Percentiles rank a stretch among this genome's conserved stretches.
phyloP scores from a whole-genome alignment of 2,888 invertebrate species.

The Melipona beecheii region DNA sequence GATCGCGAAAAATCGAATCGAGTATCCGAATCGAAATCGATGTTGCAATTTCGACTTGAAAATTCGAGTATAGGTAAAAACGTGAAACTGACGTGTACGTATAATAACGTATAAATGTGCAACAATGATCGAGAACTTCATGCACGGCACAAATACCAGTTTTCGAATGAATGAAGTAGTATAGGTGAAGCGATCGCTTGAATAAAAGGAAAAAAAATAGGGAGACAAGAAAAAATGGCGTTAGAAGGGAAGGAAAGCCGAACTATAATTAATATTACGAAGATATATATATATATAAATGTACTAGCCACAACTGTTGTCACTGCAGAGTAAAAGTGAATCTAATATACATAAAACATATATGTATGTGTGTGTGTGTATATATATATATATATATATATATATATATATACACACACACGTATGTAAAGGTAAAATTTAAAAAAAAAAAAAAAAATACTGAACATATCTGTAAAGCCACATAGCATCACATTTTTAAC shows the following conservation, averaged over 20 bases:
- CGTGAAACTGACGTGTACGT: not conserved
- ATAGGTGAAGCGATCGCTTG: constrained; percentile 14
- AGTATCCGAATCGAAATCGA: constrained; percentile 35
- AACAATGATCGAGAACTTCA: constrained; percentile 39
- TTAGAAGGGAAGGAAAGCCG: not conserved
- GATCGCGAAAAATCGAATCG: constrained; percentile 41
- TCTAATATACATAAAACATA: constrained; percentile 48
- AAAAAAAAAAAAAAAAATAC: constrained; percentile 66
- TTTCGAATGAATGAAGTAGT: constrained; percentile 55
- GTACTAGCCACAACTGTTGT: constrained; percentile 81
- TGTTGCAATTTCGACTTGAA: not conserved
- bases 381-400: constrained; percentile 40
- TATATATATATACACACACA: constrained; percentile 58
- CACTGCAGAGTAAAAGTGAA: constrained; percentile 70
- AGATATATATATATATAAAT: constrained; percentile 53
- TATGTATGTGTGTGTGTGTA: constrained; percentile 38
- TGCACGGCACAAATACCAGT: constrained; percentile 76
- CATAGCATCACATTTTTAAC: constrained; percentile 74
- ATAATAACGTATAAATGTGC: constrained; percentile 16
- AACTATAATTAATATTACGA: constrained; percentile 15
- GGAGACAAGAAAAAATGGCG: constrained; percentile 10
- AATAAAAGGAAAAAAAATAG: constrained; percentile 6
- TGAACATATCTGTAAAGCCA: constrained; percentile 81
- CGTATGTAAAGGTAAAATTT: constrained; percentile 72
- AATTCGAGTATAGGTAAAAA: not conserved